A percentile compares a stretch with the other conserved stretches of the same genome.
phyloP scores from a whole-genome alignment of 2,797 vertebrate genomes.

The Rhinatrema bivittatum region DNA sequence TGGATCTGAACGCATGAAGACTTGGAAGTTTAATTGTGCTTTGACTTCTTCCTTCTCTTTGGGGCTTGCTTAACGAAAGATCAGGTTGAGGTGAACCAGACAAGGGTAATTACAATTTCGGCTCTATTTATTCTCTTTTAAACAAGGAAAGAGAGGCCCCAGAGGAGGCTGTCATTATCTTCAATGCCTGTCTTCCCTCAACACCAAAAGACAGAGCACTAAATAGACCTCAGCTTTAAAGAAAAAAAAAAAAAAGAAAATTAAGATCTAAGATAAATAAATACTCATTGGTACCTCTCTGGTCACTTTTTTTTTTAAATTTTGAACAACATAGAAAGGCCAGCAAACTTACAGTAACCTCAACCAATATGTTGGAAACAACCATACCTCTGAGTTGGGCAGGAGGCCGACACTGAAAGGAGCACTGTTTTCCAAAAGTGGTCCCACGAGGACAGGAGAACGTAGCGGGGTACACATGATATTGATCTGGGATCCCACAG shows the following conservation, averaged over 20 bases:
- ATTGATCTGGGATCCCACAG: slow-evolving; percentile 87
- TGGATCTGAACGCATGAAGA: no score
- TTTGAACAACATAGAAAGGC: slow-evolving; percentile 31
- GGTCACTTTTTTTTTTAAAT: slow-evolving; percentile 26
- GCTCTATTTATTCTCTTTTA: slow-evolving; percentile 16
- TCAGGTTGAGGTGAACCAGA: neutral
- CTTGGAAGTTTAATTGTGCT: neutral
- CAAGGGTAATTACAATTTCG: neutral
- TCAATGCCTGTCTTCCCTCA: neutral
- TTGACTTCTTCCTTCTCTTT: neutral
- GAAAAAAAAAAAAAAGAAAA: slow-evolving; percentile 17
- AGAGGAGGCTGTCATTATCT: slow-evolving; percentile 9
- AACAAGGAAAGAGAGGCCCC: neutral
- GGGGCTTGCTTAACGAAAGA: neutral
- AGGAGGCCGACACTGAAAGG: slow-evolving; percentile 83
- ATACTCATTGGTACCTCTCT: slow-evolving; percentile 1
- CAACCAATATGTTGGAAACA: no score
- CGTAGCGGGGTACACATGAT: slow-evolving; percentile 84
- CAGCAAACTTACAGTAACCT: no score
- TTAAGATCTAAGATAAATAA: slow-evolving; percentile 35
- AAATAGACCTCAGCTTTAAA: slow-evolving; percentile 4
- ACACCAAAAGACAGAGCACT: slow-evolving; percentile 21
- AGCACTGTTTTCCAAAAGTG: slow-evolving; percentile 84
- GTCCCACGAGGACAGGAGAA: slow-evolving; percentile 86
- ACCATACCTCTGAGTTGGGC: slow-evolving; percentile 82